These are phyloP conservation scores for Dolichopus griseipennis DNA, from an alignment of 2,888 invertebrate genomes.

Conservation along the genomic window DNA sequence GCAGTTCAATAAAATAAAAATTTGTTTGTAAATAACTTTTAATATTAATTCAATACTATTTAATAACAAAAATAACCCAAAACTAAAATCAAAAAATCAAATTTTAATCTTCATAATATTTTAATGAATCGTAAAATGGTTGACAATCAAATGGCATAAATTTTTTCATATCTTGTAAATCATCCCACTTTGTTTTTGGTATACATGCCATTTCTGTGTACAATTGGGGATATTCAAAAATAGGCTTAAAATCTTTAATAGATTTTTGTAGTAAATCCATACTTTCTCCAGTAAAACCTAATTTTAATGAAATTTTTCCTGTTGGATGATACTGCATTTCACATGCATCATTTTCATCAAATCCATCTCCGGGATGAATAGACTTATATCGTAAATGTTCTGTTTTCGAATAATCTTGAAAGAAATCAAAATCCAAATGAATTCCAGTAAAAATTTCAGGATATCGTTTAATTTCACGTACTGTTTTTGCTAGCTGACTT, in stretches of 20 bases:
- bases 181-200: conserved; percentile 7
- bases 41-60: no score
- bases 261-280: not conserved
- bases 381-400: not conserved
- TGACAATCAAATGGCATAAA: conserved; percentile 10
- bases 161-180: conserved; percentile 10
- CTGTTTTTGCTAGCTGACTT: conserved; percentile 7
- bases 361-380: not conserved
- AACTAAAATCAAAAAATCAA: not conserved
- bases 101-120: conserved; percentile 10
- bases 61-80: no score
- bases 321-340: not conserved
- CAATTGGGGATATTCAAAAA: not conserved
- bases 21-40: no score
- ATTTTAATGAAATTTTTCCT: conserved; percentile 4
- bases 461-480: conserved; percentile 3
- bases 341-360: conserved; percentile 8
- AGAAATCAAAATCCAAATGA: conserved; percentile 8
- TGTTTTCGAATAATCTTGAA: not conserved
- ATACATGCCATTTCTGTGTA: not conserved
- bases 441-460: not conserved
- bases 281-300: not conserved
- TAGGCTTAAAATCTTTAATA: conserved; percentile 1
- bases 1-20: no score
- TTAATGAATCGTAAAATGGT: conserved; percentile 9